Percentiles rank a stretch among this genome's conserved stretches.
Conservation (phyloP, 1,140 invertebrate genomes). For the Temnothorax curvispinosus region DNA sequence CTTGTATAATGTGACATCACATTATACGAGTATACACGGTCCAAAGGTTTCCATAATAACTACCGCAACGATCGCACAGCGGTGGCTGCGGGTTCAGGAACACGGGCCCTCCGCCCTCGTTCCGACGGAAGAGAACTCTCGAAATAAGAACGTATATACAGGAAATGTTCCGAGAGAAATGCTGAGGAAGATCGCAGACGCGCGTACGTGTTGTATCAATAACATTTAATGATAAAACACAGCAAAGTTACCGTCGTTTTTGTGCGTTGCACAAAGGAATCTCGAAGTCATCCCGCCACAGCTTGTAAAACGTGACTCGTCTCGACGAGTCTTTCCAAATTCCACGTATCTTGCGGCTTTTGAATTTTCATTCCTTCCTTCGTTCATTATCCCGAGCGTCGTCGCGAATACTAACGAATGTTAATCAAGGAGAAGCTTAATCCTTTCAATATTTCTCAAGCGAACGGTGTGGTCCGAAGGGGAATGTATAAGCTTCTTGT, state of each 20-base stretch:
- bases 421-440: constrained; percentile 48
- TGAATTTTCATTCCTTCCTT: constrained; percentile 26
- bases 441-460: constrained; percentile 41
- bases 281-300: neutral
- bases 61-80: constrained; percentile 36
- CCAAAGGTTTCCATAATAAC: constrained; percentile 60
- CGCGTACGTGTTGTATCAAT: constrained; percentile 30
- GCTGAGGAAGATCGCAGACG: neutral
- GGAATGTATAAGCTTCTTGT: constrained; percentile 8
- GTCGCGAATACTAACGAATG: constrained; percentile 41
- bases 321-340: neutral
- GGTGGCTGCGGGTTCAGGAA: neutral
- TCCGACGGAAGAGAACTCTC: neutral
- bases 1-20: constrained; percentile 56
- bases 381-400: constrained; percentile 28
- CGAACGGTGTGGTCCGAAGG: neutral
- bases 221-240: constrained; percentile 28
- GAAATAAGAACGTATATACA: constrained; percentile 42
- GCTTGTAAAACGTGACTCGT: neutral
- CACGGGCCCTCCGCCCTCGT: neutral
- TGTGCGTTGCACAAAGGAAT: neutral
- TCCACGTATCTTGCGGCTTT: constrained; percentile 20
- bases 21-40: constrained; percentile 56
- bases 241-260: neutral
- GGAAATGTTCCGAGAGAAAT: constrained; percentile 29